A percentile compares a stretch with the other conserved stretches of the same genome.
phyloP scores from a whole-genome alignment of 1,140 invertebrate genomes.

The Globodera ellingtonae region DNA sequence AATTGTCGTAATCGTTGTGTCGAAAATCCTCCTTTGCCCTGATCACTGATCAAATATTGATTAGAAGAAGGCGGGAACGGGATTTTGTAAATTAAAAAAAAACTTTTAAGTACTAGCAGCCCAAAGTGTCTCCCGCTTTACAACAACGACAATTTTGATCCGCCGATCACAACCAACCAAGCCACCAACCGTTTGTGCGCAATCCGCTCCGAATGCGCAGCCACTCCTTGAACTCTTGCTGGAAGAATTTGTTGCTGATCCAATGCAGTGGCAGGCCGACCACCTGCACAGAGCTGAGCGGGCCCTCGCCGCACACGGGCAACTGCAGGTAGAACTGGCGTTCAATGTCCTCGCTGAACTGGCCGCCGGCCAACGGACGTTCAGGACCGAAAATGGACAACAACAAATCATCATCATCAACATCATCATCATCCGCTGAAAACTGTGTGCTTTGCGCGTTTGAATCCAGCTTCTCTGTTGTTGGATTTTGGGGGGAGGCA shows the following conservation, averaged over 20 bases:
- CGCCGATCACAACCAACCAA: not conserved
- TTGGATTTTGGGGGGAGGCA: too few species aligned
- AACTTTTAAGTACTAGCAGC: too few species aligned
- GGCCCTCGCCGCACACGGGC: too few species aligned
- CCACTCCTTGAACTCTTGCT: not conserved
- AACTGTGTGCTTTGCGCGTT: not conserved
- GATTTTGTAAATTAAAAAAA: too few species aligned
- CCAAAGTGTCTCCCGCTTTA: too few species aligned
- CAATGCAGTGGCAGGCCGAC: not conserved
- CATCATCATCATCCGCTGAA: not conserved
- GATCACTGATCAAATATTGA: too few species aligned
- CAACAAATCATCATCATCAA: not conserved
- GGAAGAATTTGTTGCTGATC: not conserved
- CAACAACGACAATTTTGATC: too few species aligned
- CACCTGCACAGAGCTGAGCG: not conserved
- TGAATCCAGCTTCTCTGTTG: not conserved
- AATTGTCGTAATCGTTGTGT: too few species aligned
- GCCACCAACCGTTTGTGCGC: not conserved
- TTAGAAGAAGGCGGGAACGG: too few species aligned
- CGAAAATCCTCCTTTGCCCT: too few species aligned
- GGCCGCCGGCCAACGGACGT: not conserved
- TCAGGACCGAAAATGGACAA: not conserved
- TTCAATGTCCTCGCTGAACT: not conserved
- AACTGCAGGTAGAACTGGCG: not conserved
- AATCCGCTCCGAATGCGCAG: not conserved